A percentile compares a stretch with the other conserved stretches of the same genome.
These are phyloP conservation scores for Strigamia maritima DNA, from an alignment of 2,888 invertebrate species.

Conservation along the genomic window DNA sequence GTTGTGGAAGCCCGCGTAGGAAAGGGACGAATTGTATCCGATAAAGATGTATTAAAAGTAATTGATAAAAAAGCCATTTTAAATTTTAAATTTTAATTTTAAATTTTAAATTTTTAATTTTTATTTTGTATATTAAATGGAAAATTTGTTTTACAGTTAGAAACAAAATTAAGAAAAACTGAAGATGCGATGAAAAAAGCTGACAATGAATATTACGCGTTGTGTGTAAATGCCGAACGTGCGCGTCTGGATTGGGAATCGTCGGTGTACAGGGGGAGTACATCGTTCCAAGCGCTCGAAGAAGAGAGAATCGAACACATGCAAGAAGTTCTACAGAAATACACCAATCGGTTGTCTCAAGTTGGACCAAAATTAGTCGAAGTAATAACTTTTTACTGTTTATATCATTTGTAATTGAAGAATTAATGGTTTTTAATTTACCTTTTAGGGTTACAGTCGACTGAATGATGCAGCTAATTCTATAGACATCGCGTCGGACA, in stretches of 20 bases:
- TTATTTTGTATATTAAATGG: no score
- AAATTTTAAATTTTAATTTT: no score
- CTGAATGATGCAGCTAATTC: slow-evolving; percentile 65
- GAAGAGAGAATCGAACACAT: slow-evolving; percentile 81
- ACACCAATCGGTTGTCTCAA: slow-evolving; percentile 61
- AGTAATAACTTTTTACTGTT: slow-evolving; percentile 46
- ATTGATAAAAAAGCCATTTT: slow-evolving; percentile 40
- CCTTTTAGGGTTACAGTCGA: slow-evolving; percentile 64
- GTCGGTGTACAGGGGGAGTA: slow-evolving; percentile 78
- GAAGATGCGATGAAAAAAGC: slow-evolving; percentile 87
- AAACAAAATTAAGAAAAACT: slow-evolving; percentile 82
- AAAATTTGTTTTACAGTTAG: slow-evolving; percentile 67
- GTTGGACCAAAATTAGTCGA: slow-evolving; percentile 67
- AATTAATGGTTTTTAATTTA: neutral
- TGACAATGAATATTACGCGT: slow-evolving; percentile 88
- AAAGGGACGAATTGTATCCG: slow-evolving; percentile 53
- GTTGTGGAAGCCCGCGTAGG: slow-evolving; percentile 56
- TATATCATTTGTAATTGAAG: neutral
- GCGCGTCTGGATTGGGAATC: slow-evolving; percentile 90
- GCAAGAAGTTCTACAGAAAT: slow-evolving; percentile 64
- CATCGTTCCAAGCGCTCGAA: slow-evolving; percentile 81
- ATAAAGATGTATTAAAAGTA: slow-evolving; percentile 63
- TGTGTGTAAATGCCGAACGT: slow-evolving; percentile 84
- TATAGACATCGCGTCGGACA: slow-evolving; percentile 61
- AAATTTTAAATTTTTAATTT: slow-evolving; percentile 17